A percentile compares a stretch with the other conserved stretches of the same genome.
Conservation (phyloP, 1,140 invertebrate species). For the Copidosoma floridanum region DNA sequence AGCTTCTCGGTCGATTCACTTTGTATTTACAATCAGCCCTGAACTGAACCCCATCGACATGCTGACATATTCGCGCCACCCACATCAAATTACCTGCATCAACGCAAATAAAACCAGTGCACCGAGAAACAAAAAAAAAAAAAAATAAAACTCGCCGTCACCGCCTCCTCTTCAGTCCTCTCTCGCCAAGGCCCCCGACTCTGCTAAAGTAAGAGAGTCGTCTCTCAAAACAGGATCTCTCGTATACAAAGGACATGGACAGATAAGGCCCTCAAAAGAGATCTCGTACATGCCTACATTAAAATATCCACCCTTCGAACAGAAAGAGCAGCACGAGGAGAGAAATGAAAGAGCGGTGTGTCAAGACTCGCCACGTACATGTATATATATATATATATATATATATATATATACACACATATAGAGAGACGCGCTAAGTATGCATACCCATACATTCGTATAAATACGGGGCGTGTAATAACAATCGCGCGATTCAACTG, state of each 20-base stretch:
- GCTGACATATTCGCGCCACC: background rate
- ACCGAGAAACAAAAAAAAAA: background rate
- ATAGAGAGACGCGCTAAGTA: too few relatives aligned
- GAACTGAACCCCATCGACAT: too few relatives aligned
- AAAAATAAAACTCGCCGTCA: background rate
- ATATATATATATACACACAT: too few relatives aligned
- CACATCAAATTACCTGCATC: conserved; percentile 11
- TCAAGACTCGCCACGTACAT: too few relatives aligned
- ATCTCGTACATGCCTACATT: too few relatives aligned
- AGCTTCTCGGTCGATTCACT: background rate
- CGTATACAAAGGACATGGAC: conserved; percentile 10
- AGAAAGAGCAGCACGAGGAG: too few relatives aligned
- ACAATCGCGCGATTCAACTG: conserved; percentile 7
- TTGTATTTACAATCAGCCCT: conserved; percentile 8
- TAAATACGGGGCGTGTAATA: conserved; percentile 10
- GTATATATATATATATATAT: too few relatives aligned
- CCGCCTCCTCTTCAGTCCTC: background rate
- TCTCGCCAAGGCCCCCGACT: background rate
- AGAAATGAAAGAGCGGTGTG: conserved; percentile 9
- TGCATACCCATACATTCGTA: too few relatives aligned
- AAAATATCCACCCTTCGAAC: too few relatives aligned
- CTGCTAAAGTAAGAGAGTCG: conserved; percentile 5
- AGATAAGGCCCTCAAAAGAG: background rate
- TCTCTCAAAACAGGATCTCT: conserved; percentile 22
- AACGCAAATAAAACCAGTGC: background rate